A percentile compares a stretch with the other conserved stretches of the same genome.
Conservation (phyloP, 1,140 invertebrate genomes). For the Drosophila suzukii region DNA sequence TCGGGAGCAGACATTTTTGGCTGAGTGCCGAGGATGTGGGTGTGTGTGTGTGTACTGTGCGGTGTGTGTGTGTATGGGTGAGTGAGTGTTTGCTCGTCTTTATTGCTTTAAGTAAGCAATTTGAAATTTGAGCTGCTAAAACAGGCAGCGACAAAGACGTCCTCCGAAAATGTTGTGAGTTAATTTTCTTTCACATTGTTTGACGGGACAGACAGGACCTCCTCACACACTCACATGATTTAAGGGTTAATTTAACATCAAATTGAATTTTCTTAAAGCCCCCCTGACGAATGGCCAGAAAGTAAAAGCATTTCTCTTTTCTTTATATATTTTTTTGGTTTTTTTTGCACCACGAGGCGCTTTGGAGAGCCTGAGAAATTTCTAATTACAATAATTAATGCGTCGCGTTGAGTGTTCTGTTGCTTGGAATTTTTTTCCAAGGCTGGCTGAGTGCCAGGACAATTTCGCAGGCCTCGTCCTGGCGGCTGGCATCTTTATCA, state of each 20-base stretch:
- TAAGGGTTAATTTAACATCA: conserved; percentile 73
- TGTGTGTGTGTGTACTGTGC: neutral
- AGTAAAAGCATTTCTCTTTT: conserved; percentile 28
- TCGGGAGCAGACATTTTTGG: conserved; percentile 58
- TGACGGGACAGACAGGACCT: conserved; percentile 18
- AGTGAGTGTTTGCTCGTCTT: conserved; percentile 56
- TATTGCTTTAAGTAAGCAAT: conserved; percentile 80
- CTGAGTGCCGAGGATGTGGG: conserved; percentile 52
- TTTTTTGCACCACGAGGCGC: neutral
- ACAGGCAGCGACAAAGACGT: conserved; percentile 33
- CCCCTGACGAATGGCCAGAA: conserved; percentile 46
- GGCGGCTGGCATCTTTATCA: conserved; percentile 44
- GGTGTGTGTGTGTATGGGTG: conserved; percentile 11
- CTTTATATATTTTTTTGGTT: neutral
- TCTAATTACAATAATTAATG: conserved; percentile 78
- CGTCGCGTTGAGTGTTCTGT: conserved; percentile 47
- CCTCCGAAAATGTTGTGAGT: conserved; percentile 58
- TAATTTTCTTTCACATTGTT: conserved; percentile 72
- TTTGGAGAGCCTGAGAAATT: conserved; percentile 56
- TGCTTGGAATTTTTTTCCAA: conserved; percentile 23
- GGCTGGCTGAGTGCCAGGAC: conserved; percentile 40
- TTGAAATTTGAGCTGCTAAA: conserved; percentile 73
- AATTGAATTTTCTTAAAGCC: conserved; percentile 55
- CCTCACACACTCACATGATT: conserved; percentile 41
- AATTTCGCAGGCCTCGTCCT: conserved; percentile 36